Evolutionary conservation across 2,888 invertebrate species (phyloP).

Genomic region (Ennomos erosarius): DNA sequence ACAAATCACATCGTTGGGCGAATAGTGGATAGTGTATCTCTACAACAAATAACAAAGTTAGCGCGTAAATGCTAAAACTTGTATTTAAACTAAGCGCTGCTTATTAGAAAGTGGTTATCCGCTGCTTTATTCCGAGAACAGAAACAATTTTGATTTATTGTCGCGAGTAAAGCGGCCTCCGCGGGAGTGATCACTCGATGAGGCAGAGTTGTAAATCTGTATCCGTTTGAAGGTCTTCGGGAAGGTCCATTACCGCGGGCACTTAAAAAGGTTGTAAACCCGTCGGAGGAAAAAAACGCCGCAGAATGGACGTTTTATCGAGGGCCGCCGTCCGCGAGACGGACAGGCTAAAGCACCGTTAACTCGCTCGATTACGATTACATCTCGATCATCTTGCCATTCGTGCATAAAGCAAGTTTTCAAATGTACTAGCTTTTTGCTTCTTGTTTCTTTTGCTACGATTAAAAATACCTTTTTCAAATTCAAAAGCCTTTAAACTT

Average conservation of each 20-base stretch:
- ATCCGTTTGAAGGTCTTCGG: slow-evolving; percentile 19
- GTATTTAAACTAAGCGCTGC: slow-evolving; percentile 12
- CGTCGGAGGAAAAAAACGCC: slow-evolving; percentile 15
- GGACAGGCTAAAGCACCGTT: slow-evolving; percentile 3
- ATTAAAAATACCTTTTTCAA: too few species aligned
- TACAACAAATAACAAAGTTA: slow-evolving; percentile 2
- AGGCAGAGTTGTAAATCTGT: slow-evolving; percentile 15
- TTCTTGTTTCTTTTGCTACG: not conserved
- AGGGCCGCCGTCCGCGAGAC: not conserved
- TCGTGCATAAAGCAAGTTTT: slow-evolving; percentile 2
- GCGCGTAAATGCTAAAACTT: slow-evolving; percentile 10
- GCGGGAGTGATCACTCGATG: slow-evolving; percentile 4
- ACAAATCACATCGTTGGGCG: slow-evolving; percentile 2
- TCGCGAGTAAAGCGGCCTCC: not conserved
- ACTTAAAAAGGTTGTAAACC: slow-evolving; percentile 26
- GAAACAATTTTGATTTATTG: slow-evolving; percentile 5
- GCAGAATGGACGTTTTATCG: slow-evolving; percentile 19
- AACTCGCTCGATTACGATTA: slow-evolving; percentile 15
- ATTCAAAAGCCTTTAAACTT: not conserved
- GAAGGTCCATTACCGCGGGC: slow-evolving; percentile 21
- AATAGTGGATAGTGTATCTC: slow-evolving; percentile 1
- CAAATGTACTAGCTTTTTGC: slow-evolving; percentile 2
- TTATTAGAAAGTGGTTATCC: slow-evolving; percentile 13
- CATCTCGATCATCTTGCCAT: slow-evolving; percentile 10
- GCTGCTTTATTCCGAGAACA: not conserved